Base-by-base conservation (phyloP, 1,140 invertebrate species). In the Rhagoletis zephyria region DNA sequence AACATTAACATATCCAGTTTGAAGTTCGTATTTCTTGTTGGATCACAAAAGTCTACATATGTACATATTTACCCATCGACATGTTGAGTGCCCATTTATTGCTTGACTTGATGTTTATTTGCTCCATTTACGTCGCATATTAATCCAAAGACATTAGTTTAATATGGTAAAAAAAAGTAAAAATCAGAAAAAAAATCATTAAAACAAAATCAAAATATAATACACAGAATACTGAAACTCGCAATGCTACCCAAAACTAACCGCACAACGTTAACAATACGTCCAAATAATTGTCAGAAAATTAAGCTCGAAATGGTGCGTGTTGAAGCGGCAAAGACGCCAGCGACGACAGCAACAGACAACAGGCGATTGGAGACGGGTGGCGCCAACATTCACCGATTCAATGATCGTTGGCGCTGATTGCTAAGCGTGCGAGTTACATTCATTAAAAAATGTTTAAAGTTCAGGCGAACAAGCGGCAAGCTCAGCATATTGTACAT, bases 121-220 rank as follows among this genome's bases (percentile, higher is more conserved):
- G 87, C 87, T 88, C 85, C 87, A 88, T 88, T 88, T 88, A 88
- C 74, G 85, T 70, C 74, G 63, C 74, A 63, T 63, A 86, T 74
- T 87, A 87, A 77, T 56, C 51, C 59, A 81, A 63, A 87, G 74
- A 86, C 85, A 87, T 70, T 87, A 40, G 64, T 87, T 67, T 65
- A 87, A 59, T 87, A 42, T 67, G n/a, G n/a, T 48, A 48, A 87
- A 63, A 56, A 42, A 85, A 60, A 61, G n/a, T n/a, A 30, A 85
- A 85, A 56, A 30, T 0, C 40, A 59, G 9, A 51, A 81, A 59
- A n/a, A 48, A 81, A 81, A 51, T 42, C 45, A 64, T 7, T 14
- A 56, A 40, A 85, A 85, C n/a, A n/a, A 56, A 4, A 85, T 30
- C 56, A 85, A 56, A 42, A 61, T 30, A 19, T 2, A 40, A 67